These are phyloP conservation scores for Thryonomys swinderianus DNA, from an alignment of 2,113 vertebrate genomes.

Conservation along the genomic window DNA sequence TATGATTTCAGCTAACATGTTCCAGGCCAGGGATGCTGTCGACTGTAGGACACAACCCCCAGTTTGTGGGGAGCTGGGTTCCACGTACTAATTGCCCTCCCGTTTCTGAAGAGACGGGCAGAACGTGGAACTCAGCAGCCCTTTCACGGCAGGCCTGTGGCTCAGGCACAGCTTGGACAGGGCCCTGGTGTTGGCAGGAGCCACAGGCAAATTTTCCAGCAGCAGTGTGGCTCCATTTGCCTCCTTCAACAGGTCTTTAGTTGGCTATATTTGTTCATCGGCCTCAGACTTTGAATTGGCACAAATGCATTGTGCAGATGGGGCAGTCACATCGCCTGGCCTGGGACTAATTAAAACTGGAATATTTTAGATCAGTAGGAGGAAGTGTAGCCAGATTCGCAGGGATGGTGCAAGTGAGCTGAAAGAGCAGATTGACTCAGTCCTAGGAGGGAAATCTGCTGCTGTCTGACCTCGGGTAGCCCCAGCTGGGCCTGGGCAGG, in stretches of 20 bases:
- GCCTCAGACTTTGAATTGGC: constrained; percentile 88
- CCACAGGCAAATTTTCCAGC: constrained; percentile 79
- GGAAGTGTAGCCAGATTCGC: constrained; percentile 85
- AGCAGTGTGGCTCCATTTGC: constrained; percentile 71
- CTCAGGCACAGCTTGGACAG: constrained; percentile 63
- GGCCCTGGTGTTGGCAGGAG: constrained; percentile 60
- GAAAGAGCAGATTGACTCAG: constrained; percentile 79
- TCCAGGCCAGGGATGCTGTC: neutral
- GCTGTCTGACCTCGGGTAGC: constrained; percentile 74
- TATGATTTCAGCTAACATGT: neutral
- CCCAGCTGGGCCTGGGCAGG: neutral
- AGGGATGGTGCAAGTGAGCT: constrained; percentile 79
- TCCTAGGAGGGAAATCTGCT: constrained; percentile 70
- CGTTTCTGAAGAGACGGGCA: constrained; percentile 13
- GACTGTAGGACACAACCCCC: neutral
- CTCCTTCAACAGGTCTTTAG: constrained; percentile 84
- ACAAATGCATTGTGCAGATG: constrained; percentile 82
- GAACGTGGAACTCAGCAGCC: neutral
- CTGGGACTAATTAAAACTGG: constrained; percentile 91
- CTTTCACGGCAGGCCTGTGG: constrained; percentile 26
- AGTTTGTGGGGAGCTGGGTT: neutral
- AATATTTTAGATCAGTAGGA: constrained; percentile 88
- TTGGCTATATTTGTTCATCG: constrained; percentile 80
- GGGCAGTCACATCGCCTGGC: constrained; percentile 82
- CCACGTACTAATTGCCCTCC: neutral